A percentile compares a stretch with the other conserved stretches of the same genome.
Evolutionary conservation across 2,113 vertebrate genomes (phyloP).

Genomic region (Callionymus lyra): DNA sequence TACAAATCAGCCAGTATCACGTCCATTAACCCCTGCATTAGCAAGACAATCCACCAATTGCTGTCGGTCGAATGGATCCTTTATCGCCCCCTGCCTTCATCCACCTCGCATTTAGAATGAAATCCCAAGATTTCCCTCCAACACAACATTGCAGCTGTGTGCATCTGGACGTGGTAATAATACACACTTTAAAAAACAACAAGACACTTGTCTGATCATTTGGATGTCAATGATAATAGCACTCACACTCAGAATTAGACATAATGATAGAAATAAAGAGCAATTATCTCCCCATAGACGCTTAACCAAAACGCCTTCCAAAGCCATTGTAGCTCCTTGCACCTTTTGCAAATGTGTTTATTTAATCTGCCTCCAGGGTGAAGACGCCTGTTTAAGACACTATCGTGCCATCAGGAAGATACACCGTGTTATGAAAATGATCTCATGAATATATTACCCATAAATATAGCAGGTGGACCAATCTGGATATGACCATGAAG

Average conservation of each 20-base stretch:
- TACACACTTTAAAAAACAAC: too few species aligned
- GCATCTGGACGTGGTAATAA: too few species aligned
- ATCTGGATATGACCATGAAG: constrained; percentile 31
- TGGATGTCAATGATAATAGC: background rate
- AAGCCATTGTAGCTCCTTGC: constrained; percentile 7
- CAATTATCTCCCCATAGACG: constrained; percentile 21
- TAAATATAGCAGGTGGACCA: constrained; percentile 22
- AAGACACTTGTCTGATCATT: too few species aligned
- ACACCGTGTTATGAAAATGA: constrained; percentile 26
- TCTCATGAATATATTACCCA: constrained; percentile 47
- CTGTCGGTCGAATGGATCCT: too few species aligned
- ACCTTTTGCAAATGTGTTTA: constrained; percentile 11
- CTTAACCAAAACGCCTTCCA: constrained; percentile 10
- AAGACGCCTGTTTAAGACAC: constrained; percentile 14
- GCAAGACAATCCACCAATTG: too few species aligned
- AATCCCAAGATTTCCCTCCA: too few species aligned
- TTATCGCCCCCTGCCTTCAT: too few species aligned
- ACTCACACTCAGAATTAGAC: constrained; percentile 4
- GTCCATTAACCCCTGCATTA: too few species aligned
- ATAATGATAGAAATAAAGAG: constrained; percentile 22
- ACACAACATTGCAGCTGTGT: too few species aligned
- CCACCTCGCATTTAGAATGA: too few species aligned
- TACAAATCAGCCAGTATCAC: too few species aligned
- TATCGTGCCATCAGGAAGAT: constrained; percentile 23
- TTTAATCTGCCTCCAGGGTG: constrained; percentile 8